Conservation (phyloP, 2,113 vertebrate species). For the Trogon surrucura region DNA sequence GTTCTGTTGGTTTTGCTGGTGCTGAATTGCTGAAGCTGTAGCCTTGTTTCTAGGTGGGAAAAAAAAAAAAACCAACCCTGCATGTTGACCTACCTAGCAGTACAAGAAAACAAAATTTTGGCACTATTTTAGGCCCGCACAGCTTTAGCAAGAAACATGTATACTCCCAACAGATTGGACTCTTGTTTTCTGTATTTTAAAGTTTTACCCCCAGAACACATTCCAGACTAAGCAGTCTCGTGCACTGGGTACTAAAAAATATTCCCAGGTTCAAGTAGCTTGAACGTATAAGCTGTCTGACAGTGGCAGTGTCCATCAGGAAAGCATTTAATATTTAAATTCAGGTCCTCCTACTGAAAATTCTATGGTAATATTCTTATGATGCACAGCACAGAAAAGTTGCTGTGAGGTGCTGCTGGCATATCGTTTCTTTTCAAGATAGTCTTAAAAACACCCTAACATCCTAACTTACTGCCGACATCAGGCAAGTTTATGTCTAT, state of each 20-base stretch:
- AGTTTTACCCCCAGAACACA: not conserved
- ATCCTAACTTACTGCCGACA: not conserved
- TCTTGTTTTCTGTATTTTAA: not conserved
- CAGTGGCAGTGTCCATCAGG: not conserved
- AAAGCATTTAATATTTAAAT: slow-evolving; percentile 4
- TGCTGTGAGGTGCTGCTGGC: not conserved
- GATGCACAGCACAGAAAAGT: not conserved
- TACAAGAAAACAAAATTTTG: slow-evolving; percentile 26
- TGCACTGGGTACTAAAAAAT: not conserved
- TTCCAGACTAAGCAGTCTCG: fast-evolving
- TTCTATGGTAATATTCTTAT: not conserved
- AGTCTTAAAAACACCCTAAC: not conserved
- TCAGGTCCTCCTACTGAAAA: not conserved
- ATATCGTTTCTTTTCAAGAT: not conserved
- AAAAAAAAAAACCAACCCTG: not conserved
- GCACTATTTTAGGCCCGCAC: not conserved
- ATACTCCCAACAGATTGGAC: not conserved
- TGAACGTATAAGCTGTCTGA: not conserved
- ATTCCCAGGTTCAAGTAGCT: not conserved
- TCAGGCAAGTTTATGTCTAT: not conserved
- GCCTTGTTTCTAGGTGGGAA: slow-evolving; percentile 18
- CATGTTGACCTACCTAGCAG: slow-evolving; percentile 43
- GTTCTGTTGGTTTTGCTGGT: not conserved
- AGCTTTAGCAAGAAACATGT: not conserved
- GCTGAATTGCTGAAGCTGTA: not conserved